phyloP scores from a whole-genome alignment of 1,140 invertebrate species.

The Drosophila ohnishii region DNA sequence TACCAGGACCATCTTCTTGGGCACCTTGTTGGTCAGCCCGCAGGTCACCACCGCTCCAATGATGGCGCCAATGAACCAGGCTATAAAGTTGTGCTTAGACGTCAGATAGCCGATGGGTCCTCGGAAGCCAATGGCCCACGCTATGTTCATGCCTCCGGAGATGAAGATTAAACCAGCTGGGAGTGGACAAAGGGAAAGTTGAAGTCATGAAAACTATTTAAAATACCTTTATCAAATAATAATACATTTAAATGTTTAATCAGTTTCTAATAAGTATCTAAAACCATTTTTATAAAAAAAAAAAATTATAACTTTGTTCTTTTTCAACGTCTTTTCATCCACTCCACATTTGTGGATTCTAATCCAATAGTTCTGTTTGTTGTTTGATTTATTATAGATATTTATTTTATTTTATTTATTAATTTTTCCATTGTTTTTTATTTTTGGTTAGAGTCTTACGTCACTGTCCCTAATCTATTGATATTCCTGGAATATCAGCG shows the following conservation, averaged over 20 bases:
- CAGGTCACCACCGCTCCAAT: conserved; percentile 52
- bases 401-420: not conserved
- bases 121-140: conserved; percentile 61
- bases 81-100: conserved; percentile 37
- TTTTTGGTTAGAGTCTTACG: not conserved
- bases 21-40: conserved; percentile 44
- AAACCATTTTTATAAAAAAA: too few relatives aligned
- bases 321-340: too few relatives aligned
- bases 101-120: accelerated
- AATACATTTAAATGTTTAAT: not conserved
- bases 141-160: conserved; percentile 70
- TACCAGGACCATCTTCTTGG: conserved; percentile 61
- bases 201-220: not conserved
- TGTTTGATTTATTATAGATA: not conserved
- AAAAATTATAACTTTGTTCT: too few relatives aligned
- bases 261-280: too few relatives aligned
- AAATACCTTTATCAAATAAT: not conserved
- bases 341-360: too few relatives aligned
- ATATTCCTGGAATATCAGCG: not conserved
- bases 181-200: not conserved
- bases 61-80: conserved; percentile 67
- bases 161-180: conserved; percentile 61
- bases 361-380: too few relatives aligned
- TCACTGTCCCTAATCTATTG: conserved; percentile 15
- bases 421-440: too few relatives aligned